These are phyloP conservation scores for Leucopternis melanops DNA, from an alignment of 2,113 vertebrate species.

Conservation along the genomic window DNA sequence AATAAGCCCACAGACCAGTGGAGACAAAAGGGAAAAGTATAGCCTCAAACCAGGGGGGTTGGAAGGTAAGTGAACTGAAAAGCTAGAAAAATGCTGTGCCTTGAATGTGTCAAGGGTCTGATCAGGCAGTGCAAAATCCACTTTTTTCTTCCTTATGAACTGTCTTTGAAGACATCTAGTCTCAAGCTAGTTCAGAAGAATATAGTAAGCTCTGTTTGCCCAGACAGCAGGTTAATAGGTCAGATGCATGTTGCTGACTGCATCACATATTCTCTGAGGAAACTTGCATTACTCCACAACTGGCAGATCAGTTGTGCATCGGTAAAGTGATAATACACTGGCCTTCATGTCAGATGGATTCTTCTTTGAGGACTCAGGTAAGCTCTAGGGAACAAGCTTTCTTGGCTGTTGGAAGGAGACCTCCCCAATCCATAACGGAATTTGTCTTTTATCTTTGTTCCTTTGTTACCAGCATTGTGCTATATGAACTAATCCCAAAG, in stretches of 20 bases:
- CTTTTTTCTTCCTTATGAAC: background rate
- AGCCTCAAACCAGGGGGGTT: background rate
- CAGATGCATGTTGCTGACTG: background rate
- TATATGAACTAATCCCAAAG: background rate
- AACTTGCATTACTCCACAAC: background rate
- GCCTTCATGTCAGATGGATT: background rate
- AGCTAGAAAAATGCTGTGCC: background rate
- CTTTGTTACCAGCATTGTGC: background rate
- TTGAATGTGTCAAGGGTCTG: background rate
- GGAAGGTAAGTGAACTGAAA: conserved; percentile 73
- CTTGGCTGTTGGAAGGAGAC: background rate
- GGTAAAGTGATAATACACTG: background rate
- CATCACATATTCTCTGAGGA: background rate
- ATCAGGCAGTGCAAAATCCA: background rate
- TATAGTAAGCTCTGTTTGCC: background rate
- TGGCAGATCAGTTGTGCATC: background rate
- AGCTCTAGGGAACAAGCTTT: background rate
- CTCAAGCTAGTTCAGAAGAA: background rate
- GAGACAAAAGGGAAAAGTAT: background rate
- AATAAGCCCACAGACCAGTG: background rate
- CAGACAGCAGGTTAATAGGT: background rate
- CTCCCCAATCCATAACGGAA: background rate
- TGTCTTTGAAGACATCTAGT: background rate
- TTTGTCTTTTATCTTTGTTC: background rate
- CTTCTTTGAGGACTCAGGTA: background rate